Evolutionary conservation across 1,140 invertebrate genomes (phyloP), one percentile per base, ranked within the genome.

Genomic region (Macrostomum lignano): DNA sequence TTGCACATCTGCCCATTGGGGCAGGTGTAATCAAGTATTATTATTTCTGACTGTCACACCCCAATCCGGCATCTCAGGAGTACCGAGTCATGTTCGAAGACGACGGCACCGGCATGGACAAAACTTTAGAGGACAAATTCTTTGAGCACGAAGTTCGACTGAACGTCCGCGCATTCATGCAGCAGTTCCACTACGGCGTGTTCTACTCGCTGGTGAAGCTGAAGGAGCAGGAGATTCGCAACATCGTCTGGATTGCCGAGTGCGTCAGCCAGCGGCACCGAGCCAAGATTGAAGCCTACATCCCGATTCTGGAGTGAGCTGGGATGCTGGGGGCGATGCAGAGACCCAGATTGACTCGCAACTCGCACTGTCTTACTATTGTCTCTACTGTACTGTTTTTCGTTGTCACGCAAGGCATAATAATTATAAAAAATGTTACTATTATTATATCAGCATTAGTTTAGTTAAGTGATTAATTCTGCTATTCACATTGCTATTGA

Each of bases 201-300:
- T 99, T 99, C 60, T 98, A 96, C 51, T 77, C 88, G 11, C 96
- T 91, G 53, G 67, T 98, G 35, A 96, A 96, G 55, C 63, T 98
- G 36, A 99, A 98, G 60, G 91, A 98, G 61, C 91, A 98, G 56
- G 91, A 98, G 59, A 91, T 79, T 54, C 68, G 91, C 38, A 98
- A 98, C 54, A 91, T 98, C 53, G 82, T 98, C 1, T 98, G 91
- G 91, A 98, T 98, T 47, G 71, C 86, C 17, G 91, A 98, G 60
- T 98, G 91, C 61, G 84, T 98, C 7, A 81, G 88, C 22, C 88
- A 98, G 57, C 78, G 88, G 51, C 88, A 98, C 60, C 67, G 86
- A 41, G 74, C 86, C 42, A 96, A 96, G 60, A 98, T 98, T 55
- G 91, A 98, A 62, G 94, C 94, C 62, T 98, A 98, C 65, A 98